Base-by-base conservation (phyloP, 2,113 vertebrate genomes). In the Archocentrus centrarchus region DNA sequence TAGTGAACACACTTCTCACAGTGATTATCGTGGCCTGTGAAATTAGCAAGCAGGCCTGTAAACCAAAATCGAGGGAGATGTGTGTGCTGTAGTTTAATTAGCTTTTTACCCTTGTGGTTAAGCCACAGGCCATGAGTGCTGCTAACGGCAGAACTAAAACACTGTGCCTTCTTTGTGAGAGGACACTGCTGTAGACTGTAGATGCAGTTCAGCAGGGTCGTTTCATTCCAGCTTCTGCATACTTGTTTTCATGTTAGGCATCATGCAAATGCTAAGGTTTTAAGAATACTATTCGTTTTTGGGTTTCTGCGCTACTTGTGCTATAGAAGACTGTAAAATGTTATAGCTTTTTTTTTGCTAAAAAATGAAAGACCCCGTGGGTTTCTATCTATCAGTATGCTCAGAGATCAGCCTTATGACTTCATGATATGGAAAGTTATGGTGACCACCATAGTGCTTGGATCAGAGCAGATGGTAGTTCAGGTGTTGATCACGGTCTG, bases 11-110 rank as follows among this genome's bases (percentile, higher is more conserved):
- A 85, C 86, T 75, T 80, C 73, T 79, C 77, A 61, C 85, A 64
- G 88, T 84, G 83, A 94, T 93, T 92, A 91, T 79, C 63, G 84
- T 8, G 5, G 85, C 79, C 90, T 84, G 90, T 95, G 91, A 95
- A 94, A 94, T 95, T 93, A 94, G 93, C 84, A 14, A 85, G 86
- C 61, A 3, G 39, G 90, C 44, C 90, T 86, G 88, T 93, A 94
- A 93, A 95, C 60, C 58, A 41, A 83, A 92, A 83, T 85, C 73
- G 37, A 83, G 83, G 86, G 84, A 88, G 85, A 83, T 88, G 79
- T 86, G 79, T 82, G 57, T 17, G 79, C 87, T 86, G 89, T 58
- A 79, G 87, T 94, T 90, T 93, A 94, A 93, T 95, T 94, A 89
- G 89, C 89, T 84, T 94, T 90, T 90, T 86, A 86, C 84, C 89